Base-by-base conservation (phyloP, 2,797 vertebrate genomes). In the Hybognathus amarus region DNA sequence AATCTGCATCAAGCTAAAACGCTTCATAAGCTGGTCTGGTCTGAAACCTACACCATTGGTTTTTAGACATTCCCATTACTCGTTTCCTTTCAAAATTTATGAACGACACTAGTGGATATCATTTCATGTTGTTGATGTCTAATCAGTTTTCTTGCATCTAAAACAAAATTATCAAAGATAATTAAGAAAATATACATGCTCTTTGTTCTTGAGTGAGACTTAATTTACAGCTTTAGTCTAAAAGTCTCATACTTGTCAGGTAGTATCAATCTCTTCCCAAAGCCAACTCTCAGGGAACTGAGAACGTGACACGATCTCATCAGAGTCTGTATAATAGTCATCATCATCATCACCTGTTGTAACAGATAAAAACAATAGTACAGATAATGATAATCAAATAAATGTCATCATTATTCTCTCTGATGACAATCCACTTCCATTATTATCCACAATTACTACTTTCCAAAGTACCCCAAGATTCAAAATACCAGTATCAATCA, bases 251-350 rank as follows among this genome's bases (percentile, higher is more conserved):
- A n/a, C 45, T 78, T 42, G 85, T 85, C 86, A 88, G 30, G 3
- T 33, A 89, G 30, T n/a, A 5, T 33, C 17, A 36, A 73, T 18
- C 30, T 85, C 83, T 1, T 83, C 76, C 88, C 88, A 89, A 10
- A 88, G 67, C 88, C 88, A 89, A 40, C 82, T 88, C 70, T 89
- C 88, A 22, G 84, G 87, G 68, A 89, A 89, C 79, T 85, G 71
- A 0, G 88, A 80, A 9, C 88, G 78, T 4, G 83, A 84, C 20
- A 68, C 47, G 0, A 89, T 88, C 2, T 89, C 82, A 0, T 89
- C 84, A 13, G 85, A 87, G 2, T 78, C 63, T 27, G 79, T 38
- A 1, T 40, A 85, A 2, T 64, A 66, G 12, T 86, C 86, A 2
- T 88, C 88, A 0, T 80, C 67, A 1, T 84, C 82, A 2, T 74